phyloP scores from a whole-genome alignment of 1,140 invertebrate genomes.

The Trinorchestia longiramus region DNA sequence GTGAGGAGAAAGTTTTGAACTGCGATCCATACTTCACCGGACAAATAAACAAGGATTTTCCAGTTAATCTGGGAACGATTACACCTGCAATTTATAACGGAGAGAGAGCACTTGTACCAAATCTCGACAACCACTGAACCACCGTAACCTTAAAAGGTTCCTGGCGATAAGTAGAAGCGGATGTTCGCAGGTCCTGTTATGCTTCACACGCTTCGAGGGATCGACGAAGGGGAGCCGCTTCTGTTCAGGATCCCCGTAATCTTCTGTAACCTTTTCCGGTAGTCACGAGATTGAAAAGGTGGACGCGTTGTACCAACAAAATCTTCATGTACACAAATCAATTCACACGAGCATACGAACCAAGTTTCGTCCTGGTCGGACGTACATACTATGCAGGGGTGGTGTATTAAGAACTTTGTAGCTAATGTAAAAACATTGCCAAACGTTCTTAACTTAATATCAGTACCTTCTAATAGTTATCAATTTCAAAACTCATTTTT shows the following conservation, averaged over 20 bases:
- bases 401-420: too few relatives aligned
- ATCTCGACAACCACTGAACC: not conserved
- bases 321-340: too few relatives aligned
- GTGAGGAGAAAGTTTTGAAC: not conserved
- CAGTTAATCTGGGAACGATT: not conserved
- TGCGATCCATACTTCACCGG: not conserved
- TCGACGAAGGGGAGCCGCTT: not conserved
- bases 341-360: too few relatives aligned
- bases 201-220: not conserved
- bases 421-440: too few relatives aligned
- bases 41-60: not conserved
- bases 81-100: not conserved
- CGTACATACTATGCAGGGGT: too few relatives aligned
- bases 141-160: not conserved
- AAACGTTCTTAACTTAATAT: too few relatives aligned
- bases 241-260: not conserved
- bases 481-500: too few relatives aligned
- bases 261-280: not conserved
- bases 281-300: not conserved
- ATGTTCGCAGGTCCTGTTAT: conserved; percentile 20
- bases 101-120: not conserved
- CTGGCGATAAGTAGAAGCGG: not conserved
- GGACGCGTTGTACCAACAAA: not conserved
- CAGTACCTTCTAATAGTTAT: too few relatives aligned
- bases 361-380: too few relatives aligned